Evolutionary conservation across 1,140 invertebrate species (phyloP).

Genomic region (Sycophila sp.): DNA sequence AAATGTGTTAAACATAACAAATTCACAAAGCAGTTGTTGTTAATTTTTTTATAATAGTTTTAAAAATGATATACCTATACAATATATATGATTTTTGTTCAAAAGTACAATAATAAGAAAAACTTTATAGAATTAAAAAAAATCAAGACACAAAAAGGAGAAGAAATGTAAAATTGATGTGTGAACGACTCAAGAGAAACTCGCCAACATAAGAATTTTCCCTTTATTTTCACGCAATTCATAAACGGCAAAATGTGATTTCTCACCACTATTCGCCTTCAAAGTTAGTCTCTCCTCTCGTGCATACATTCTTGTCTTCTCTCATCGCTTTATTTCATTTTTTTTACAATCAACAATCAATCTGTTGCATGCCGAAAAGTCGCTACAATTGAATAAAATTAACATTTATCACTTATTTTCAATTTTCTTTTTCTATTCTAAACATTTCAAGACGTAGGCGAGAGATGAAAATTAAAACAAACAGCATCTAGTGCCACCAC

Average conservation of each 20-base stretch:
- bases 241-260: conserved; percentile 19
- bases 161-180: background rate
- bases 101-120: too few relatives aligned
- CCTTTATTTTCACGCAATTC: conserved; percentile 37
- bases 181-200: conserved; percentile 11
- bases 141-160: background rate
- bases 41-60: too few relatives aligned
- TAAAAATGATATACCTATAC: too few relatives aligned
- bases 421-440: conserved; percentile 26
- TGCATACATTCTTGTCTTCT: conserved; percentile 8
- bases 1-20: too few relatives aligned
- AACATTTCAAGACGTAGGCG: conserved; percentile 6
- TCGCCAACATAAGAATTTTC: conserved; percentile 28
- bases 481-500: conserved; percentile 9
- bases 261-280: background rate
- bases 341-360: conserved; percentile 36
- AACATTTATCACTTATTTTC: conserved; percentile 20
- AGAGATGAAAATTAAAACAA: conserved; percentile 3
- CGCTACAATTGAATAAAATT: conserved; percentile 26
- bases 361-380: conserved; percentile 12
- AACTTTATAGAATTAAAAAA: background rate
- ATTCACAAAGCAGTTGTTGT: too few relatives aligned
- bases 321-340: background rate
- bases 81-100: too few relatives aligned
- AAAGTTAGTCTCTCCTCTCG: conserved; percentile 32